These are phyloP conservation scores for Zapus hudsonius DNA, from an alignment of 2,113 vertebrate species.

Conservation along the genomic window DNA sequence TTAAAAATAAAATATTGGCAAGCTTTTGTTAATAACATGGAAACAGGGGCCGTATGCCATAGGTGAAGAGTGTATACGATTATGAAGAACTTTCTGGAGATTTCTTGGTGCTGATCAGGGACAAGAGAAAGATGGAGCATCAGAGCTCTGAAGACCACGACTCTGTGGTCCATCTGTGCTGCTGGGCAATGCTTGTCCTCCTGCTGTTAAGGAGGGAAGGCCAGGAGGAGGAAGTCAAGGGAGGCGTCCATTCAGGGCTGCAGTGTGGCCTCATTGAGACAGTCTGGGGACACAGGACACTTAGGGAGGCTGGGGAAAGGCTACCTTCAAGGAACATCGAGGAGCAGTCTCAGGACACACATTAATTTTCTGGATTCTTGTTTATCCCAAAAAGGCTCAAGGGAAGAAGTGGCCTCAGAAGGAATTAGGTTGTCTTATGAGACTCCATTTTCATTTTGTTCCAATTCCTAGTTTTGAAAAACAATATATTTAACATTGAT, in stretches of 20 bases:
- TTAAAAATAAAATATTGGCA: no score
- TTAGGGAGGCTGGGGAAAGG: neutral
- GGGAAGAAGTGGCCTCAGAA: conserved; percentile 43
- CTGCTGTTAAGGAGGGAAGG: neutral
- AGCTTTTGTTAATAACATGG: neutral
- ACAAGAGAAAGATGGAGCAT: neutral
- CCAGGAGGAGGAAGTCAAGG: neutral
- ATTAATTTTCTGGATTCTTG: conserved; percentile 39
- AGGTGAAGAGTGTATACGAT: neutral
- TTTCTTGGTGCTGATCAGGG: neutral
- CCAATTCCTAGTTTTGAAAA: conserved; percentile 46
- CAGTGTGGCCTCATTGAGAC: neutral
- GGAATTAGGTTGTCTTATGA: conserved; percentile 33
- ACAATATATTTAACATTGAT: conserved; percentile 46
- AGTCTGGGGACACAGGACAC: neutral
- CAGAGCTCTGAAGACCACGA: neutral
- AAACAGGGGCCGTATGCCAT: rapidly evolving
- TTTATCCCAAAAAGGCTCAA: conserved; percentile 39
- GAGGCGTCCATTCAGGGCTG: neutral
- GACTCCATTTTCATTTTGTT: conserved; percentile 42
- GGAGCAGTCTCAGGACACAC: neutral
- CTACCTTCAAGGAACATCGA: neutral
- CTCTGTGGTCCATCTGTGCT: neutral
- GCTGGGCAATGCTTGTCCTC: neutral
- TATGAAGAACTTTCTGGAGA: neutral